These are phyloP conservation scores for Rapana venosa DNA, from an alignment of 2,888 invertebrate genomes.

Conservation along the genomic window DNA sequence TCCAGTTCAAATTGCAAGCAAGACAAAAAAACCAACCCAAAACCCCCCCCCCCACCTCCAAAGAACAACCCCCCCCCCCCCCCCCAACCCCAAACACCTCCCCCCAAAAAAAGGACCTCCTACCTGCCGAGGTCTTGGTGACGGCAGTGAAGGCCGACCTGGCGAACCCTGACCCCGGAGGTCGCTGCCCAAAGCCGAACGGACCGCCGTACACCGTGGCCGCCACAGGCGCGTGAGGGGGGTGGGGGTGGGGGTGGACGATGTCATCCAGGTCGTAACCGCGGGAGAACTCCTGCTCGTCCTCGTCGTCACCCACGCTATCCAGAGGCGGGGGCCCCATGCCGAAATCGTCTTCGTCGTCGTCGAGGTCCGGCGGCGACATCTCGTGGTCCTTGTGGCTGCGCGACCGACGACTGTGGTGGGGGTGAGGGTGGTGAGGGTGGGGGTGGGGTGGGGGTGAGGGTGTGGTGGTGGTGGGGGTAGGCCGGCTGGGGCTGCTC, in stretches of 20 bases:
- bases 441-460: neutral
- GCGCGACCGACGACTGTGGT: neutral
- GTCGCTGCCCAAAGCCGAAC: constrained; percentile 38
- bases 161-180: constrained; percentile 20
- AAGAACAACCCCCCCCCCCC: no score
- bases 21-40: no score
- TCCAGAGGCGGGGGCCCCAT: constrained; percentile 67
- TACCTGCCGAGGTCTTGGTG: constrained; percentile 39
- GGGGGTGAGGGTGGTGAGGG: neutral
- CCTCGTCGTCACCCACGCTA: constrained; percentile 61
- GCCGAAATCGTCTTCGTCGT: constrained; percentile 40
- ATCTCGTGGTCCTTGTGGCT: neutral
- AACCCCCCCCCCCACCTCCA: no score
- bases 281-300: constrained; percentile 62
- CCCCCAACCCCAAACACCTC: no score
- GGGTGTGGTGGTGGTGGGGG: neutral
- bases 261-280: constrained; percentile 69
- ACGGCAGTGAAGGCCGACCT: constrained; percentile 29
- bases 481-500: constrained; percentile 1
- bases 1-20: no score
- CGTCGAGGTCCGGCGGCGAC: neutral
- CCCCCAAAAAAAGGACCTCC: no score
- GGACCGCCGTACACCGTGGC: constrained; percentile 50
- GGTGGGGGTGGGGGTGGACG: constrained; percentile 43
- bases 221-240: constrained; percentile 47